Percentiles rank a stretch among this genome's conserved stretches.
Conservation (phyloP, 2,113 vertebrate species). For the cattle (Bos taurus) region DNA sequence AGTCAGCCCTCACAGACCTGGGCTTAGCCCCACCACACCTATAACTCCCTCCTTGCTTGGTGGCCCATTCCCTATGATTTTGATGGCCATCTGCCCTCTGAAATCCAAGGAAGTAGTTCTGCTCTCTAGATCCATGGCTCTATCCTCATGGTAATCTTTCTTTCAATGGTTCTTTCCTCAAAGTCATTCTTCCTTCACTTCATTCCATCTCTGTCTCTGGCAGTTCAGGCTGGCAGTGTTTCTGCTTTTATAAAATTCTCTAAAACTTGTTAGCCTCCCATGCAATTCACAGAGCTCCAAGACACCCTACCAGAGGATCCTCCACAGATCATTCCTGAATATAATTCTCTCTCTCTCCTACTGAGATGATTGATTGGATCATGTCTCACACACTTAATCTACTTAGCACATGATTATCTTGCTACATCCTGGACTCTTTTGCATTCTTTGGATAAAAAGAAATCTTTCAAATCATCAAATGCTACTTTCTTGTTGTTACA, state of each 20-base stretch:
- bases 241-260: not conserved
- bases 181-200: not conserved
- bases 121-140: too few species aligned
- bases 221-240: not conserved
- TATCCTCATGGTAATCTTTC: not conserved
- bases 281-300: not conserved
- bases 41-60: rapidly evolving
- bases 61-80: not conserved
- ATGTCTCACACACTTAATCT: not conserved
- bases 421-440: not conserved
- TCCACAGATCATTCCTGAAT: not conserved
- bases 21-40: rapidly evolving
- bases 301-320: not conserved
- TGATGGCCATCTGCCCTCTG: not conserved
- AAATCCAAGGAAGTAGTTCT: not conserved
- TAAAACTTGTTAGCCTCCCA: not conserved
- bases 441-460: not conserved
- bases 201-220: not conserved
- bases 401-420: not conserved
- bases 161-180: not conserved
- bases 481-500: not conserved
- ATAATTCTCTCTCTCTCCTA: not conserved
- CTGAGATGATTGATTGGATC: not conserved
- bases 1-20: rapidly evolving
- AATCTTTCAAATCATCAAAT: not conserved